These are phyloP conservation scores for Trissolcus japonicus DNA, from an alignment of 2,888 invertebrate species.

Conservation along the genomic window DNA sequence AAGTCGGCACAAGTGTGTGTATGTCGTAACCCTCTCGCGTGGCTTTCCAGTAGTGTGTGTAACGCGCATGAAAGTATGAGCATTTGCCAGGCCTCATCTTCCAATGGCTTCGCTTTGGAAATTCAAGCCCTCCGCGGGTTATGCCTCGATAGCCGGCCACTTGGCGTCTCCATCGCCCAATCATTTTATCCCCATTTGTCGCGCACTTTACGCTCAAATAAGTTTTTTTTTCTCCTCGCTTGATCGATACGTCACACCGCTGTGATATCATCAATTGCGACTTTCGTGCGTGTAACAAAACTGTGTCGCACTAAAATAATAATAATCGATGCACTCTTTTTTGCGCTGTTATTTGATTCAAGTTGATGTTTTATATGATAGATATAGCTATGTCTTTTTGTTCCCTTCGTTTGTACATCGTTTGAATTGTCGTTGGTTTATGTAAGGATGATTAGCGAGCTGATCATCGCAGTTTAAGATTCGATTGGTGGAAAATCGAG, in stretches of 20 bases:
- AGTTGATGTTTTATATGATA: not conserved
- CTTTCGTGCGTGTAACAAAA: slow-evolving; percentile 29
- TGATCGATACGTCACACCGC: slow-evolving; percentile 19
- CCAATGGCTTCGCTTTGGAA: slow-evolving; percentile 56
- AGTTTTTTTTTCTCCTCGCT: not conserved
- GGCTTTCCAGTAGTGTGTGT: slow-evolving; percentile 11
- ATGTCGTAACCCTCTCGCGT: slow-evolving; percentile 27
- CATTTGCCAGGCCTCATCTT: slow-evolving; percentile 54
- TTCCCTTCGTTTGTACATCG: not conserved
- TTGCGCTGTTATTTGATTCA: slow-evolving; percentile 11
- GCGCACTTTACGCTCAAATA: slow-evolving; percentile 10
- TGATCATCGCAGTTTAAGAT: too few relatives aligned
- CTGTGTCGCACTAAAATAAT: slow-evolving; percentile 16
- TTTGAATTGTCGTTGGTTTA: not conserved
- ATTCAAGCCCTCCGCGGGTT: slow-evolving; percentile 46
- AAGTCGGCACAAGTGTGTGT: slow-evolving; percentile 12
- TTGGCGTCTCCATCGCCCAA: slow-evolving; percentile 14
- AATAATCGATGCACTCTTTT: slow-evolving; percentile 17
- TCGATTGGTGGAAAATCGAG: too few relatives aligned
- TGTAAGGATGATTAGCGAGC: too few relatives aligned
- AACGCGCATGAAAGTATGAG: slow-evolving; percentile 38
- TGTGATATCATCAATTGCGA: slow-evolving; percentile 26
- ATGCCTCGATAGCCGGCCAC: slow-evolving; percentile 43
- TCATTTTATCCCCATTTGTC: slow-evolving; percentile 8
- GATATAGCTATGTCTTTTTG: not conserved